Percentiles rank a stretch among this genome's conserved stretches.
Conservation (phyloP, 1,140 invertebrate species). For the Atta colombica region DNA sequence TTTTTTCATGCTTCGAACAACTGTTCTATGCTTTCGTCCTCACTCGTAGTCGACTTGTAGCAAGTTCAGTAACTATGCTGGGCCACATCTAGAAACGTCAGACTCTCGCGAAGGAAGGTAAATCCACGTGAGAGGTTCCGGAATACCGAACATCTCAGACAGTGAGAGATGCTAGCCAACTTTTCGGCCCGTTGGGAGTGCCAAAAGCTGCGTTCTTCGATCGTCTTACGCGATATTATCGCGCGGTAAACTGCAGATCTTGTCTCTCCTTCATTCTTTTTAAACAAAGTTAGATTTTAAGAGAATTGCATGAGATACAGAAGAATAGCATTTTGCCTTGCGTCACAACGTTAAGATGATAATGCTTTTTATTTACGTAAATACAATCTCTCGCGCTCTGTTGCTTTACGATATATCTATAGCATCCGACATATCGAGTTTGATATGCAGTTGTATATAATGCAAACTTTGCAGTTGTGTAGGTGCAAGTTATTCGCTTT, state of each 20-base stretch:
- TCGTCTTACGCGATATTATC: background rate
- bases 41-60: conserved; percentile 17
- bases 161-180: conserved; percentile 46
- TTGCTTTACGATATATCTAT: background rate
- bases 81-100: conserved; percentile 58
- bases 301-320: background rate
- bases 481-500: background rate
- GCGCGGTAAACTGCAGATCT: background rate
- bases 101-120: conserved; percentile 42
- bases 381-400: background rate
- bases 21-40: conserved; percentile 2
- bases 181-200: conserved; percentile 38
- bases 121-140: conserved; percentile 46
- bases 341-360: background rate
- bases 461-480: background rate
- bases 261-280: background rate
- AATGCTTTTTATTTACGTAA: background rate
- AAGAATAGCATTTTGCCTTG: background rate
- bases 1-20: conserved; percentile 16
- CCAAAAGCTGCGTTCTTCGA: conserved; percentile 40
- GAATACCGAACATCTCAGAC: conserved; percentile 53
- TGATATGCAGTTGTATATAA: background rate
- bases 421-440: background rate
- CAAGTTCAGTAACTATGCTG: conserved; percentile 39
- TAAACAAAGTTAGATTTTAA: background rate